Evolutionary conservation across 1,140 invertebrate genomes (phyloP), one percentile per base, ranked within the genome.

Genomic region (Sitobion miscanthi): DNA sequence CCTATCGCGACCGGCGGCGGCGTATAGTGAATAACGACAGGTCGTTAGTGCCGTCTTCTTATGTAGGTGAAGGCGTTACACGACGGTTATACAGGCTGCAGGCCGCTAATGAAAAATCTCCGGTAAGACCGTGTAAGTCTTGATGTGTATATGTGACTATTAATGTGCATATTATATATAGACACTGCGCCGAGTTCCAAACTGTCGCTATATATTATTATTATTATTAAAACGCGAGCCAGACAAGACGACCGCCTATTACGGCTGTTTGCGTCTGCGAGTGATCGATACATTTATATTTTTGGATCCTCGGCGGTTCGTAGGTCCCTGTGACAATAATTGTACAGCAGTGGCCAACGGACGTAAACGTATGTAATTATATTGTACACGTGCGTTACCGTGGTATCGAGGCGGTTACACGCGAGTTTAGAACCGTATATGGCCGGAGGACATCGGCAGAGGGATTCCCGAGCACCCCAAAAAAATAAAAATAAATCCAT

Each of bases 201-300:
- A 83, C 35, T 38, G 77, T 38, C 77, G 42, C 17, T 85, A 45
- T 4, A 21, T 25, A n/a, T n/a, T 21, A 85, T 17, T n/a, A 54
- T 54, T 54, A 23, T 23, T 54, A n/a, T 20, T 77, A 17, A 14
- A 35, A 77, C 14, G 62, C 4, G 62, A 14, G 30, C 30, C 30
- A 69, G 62, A 69, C 62, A 17, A 77, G 30, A 35, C 30, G 11
- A 35, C 62, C n/a, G 62, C 6, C 62, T 35, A n/a, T 77, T n/a
- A 77, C 30, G 30, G 17, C n/a, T n/a, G 62, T n/a, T 83, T 23
- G 38, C 1, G 38, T 5, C 42, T 42, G 35, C 82, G 35, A 38
- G 35, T 38, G 82, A 83, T 83, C 82, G 82, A 83, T 42, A 83
- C 20, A 83, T 83, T 83, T 38, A 38, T 83, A 83, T 83, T 83